Conservation (phyloP, 2,888 invertebrate genomes). For the Rhorus exstirpatorius region DNA sequence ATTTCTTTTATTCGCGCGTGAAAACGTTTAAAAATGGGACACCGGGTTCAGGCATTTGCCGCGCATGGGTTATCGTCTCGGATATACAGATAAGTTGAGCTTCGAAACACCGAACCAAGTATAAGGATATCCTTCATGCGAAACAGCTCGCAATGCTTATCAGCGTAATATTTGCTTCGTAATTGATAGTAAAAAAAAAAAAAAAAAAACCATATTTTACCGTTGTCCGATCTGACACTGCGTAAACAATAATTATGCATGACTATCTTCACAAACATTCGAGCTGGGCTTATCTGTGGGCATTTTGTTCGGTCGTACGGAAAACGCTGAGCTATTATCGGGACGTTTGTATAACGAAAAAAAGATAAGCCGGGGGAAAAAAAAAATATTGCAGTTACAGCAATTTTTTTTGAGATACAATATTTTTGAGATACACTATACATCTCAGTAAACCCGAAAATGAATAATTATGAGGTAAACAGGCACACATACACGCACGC, state of each 20-base stretch:
- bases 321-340: conserved; percentile 4
- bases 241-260: not conserved
- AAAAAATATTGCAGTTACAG: no score
- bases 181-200: not conserved
- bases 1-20: no score
- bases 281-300: not conserved
- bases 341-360: not conserved
- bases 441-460: conserved; percentile 1
- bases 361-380: not conserved
- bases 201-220: not conserved
- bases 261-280: not conserved
- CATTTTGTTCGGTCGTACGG: conserved; percentile 10
- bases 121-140: no score
- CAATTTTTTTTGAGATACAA: no score
- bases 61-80: no score
- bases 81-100: no score
- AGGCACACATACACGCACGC: not conserved
- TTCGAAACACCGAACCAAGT: no score
- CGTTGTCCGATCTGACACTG: not conserved
- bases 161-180: not conserved
- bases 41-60: no score
- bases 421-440: no score
- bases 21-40: no score
- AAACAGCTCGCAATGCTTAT: not conserved
- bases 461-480: conserved; percentile 5